A percentile compares a stretch with the other conserved stretches of the same genome.
Conservation (phyloP, 2,888 invertebrate genomes). For the Calliopum simillimum region DNA sequence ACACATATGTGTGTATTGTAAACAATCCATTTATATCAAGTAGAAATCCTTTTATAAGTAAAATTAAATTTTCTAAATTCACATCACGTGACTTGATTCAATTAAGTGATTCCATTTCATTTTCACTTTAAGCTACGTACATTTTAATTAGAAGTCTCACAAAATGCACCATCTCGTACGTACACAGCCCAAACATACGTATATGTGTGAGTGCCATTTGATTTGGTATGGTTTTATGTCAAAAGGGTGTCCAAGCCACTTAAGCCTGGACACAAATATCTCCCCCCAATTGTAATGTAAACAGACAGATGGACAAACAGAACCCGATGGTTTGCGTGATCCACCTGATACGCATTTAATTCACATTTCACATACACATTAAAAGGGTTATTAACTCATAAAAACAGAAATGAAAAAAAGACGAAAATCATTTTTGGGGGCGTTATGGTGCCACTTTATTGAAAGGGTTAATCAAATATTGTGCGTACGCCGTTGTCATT, state of each 20-base stretch:
- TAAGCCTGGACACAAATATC: slow-evolving; percentile 53
- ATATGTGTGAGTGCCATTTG: neutral
- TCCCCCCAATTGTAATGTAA: neutral
- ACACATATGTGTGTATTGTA: neutral
- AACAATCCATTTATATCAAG: too few relatives aligned
- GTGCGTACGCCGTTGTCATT: slow-evolving; percentile 45
- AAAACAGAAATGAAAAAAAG: neutral
- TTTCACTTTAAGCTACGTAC: slow-evolving; percentile 39
- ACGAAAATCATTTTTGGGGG: too few relatives aligned
- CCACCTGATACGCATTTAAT: slow-evolving; percentile 25
- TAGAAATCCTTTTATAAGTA: slow-evolving; percentile 42
- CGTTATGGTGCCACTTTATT: neutral
- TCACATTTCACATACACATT: slow-evolving; percentile 55
- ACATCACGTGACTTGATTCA: slow-evolving; percentile 66
- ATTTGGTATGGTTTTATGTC: slow-evolving; percentile 42
- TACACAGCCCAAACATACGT: slow-evolving; percentile 21
- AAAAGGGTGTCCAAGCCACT: slow-evolving; percentile 66
- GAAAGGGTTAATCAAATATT: slow-evolving; percentile 50
- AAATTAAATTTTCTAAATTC: slow-evolving; percentile 54
- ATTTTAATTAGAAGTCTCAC: slow-evolving; percentile 57
- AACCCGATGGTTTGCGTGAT: slow-evolving; percentile 18
- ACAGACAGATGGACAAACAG: neutral
- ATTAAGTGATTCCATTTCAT: slow-evolving; percentile 57
- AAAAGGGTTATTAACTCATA: slow-evolving; percentile 64
- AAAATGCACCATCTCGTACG: too few relatives aligned